Evolutionary conservation across 2,113 vertebrate genomes (phyloP).

Genomic region (Cacatua alba): DNA sequence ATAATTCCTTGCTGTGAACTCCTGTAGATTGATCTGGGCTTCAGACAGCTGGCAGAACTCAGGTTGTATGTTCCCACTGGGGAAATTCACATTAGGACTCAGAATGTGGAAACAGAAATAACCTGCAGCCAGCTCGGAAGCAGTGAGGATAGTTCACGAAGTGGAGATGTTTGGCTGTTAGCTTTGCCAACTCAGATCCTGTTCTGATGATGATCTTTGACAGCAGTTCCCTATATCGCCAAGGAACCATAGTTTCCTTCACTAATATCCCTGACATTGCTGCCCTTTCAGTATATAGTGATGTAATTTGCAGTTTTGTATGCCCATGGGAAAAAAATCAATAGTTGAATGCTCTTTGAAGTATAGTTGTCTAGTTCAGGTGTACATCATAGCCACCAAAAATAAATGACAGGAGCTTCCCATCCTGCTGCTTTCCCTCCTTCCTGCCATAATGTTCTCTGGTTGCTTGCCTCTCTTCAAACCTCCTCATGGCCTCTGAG

Average conservation of each 20-base stretch:
- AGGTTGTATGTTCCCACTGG: background rate
- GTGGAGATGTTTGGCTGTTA: background rate
- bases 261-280: rapidly evolving
- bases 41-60: background rate
- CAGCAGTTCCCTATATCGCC: background rate
- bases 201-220: background rate
- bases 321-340: background rate
- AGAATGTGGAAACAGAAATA: background rate
- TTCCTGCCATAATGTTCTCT: background rate
- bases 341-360: background rate
- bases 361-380: background rate
- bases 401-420: background rate
- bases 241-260: background rate
- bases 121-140: background rate
- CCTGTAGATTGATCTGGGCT: background rate
- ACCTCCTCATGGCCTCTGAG: background rate
- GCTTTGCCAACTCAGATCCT: background rate
- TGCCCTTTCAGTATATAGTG: background rate
- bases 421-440: background rate
- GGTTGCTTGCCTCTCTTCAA: background rate
- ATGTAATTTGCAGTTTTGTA: background rate
- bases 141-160: background rate
- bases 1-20: background rate
- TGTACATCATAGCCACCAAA: background rate
- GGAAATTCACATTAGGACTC: background rate